Base-by-base conservation (phyloP, 2,113 vertebrate genomes). In the Prolemur simus region DNA sequence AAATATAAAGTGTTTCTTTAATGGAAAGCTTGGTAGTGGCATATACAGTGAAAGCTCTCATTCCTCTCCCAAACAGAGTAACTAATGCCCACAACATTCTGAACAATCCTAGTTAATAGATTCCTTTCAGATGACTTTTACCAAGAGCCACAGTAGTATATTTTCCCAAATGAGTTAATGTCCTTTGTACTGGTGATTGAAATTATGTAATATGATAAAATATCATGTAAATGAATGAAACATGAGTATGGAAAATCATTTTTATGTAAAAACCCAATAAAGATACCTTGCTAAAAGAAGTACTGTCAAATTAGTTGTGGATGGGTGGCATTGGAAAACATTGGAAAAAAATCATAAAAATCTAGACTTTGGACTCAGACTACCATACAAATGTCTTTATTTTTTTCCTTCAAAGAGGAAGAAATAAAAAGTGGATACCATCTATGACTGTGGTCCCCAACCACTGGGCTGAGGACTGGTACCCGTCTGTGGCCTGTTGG, bases 351-450 rank as follows among this genome's bases (percentile, higher is more conserved):
- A 81, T 39, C 23, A 60, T 47, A 94, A 77, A 88, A 66, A 60
- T 71, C 9, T 71, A 94, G 15, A 88, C 52, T n/a, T 88, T 37
- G 2, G 7, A 83, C 7, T 94, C 18, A 69, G 18, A 74, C 9
- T 42, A 56, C 18, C 18, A 81, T 8, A 76, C 15, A 91, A 64
- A 87, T 69, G 34, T 37, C 23, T 88, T 81, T 80, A 82, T 80
- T 76, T 0, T 95, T 74, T 94, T 64, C 29, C 71, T 91, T 96
- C 29, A 83, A 76, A 93, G 37, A 54, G 17, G 34, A 96, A 39
- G 37, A 95, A 74, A 83, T 3, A 39, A 85, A 58, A 58, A 77
- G 13, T 39, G 2, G 5, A 90, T 39, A 58, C 4, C 39, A 42
- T 71, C 68, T 83, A 54, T 10, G 13, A 84, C 52, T 54, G 52